Conservation (phyloP, 2,113 vertebrate genomes). For the Struthio camelus region DNA sequence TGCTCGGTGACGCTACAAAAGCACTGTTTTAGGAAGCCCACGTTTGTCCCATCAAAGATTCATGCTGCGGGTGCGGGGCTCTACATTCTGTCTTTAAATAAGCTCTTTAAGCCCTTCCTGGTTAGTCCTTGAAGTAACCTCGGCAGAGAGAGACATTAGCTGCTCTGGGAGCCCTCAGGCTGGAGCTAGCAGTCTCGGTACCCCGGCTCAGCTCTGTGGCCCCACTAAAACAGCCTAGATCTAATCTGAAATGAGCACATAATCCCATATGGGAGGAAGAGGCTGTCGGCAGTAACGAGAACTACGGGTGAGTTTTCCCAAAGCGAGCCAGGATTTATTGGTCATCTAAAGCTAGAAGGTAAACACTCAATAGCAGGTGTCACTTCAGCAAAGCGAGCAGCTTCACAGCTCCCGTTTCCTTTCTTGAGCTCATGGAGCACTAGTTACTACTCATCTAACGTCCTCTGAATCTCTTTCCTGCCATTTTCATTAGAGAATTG, state of each 20-base stretch:
- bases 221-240: neutral
- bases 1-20: neutral
- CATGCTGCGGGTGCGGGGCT: neutral
- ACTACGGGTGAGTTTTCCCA: rapidly evolving
- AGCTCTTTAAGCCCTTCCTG: neutral
- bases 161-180: neutral
- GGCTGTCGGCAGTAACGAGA: neutral
- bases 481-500: neutral
- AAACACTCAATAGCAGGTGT: neutral
- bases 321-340: rapidly evolving
- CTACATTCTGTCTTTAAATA: neutral
- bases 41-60: rapidly evolving
- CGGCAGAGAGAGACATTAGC: neutral
- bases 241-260: neutral
- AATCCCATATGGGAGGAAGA: rapidly evolving
- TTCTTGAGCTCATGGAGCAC: neutral
- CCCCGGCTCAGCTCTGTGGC: neutral
- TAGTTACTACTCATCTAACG: neutral
- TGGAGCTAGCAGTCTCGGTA: neutral
- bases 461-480: neutral
- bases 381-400: neutral
- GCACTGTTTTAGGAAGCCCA: neutral
- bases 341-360: neutral
- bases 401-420: neutral
- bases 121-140: neutral